phyloP scores from a whole-genome alignment of 2,888 invertebrate species.

The Plagodis pulveraria region DNA sequence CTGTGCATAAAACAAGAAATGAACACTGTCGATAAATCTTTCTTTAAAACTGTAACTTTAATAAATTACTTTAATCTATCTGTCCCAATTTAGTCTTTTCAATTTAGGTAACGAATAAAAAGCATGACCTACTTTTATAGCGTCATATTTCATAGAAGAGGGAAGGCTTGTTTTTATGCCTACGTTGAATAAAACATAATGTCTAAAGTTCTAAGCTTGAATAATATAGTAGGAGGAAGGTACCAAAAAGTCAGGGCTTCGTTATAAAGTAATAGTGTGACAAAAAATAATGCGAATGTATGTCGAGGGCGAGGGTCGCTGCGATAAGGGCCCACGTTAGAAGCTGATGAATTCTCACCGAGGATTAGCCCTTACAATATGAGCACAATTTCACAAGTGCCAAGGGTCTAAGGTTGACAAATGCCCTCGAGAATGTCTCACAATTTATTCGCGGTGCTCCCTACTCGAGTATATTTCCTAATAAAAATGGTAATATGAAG shows the following conservation, averaged over 20 bases:
- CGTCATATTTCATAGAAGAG: constrained; percentile 13
- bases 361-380: constrained; percentile 83
- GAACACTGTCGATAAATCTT: too few relatives aligned
- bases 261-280: constrained; percentile 43
- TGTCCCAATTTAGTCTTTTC: constrained; percentile 3
- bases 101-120: constrained; percentile 22
- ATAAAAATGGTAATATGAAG: constrained; percentile 77
- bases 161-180: background rate
- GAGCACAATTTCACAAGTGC: constrained; percentile 78
- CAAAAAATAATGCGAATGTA: constrained; percentile 66
- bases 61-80: constrained; percentile 10
- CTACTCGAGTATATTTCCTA: constrained; percentile 67
- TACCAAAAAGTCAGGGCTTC: constrained; percentile 24
- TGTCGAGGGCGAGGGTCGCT: constrained; percentile 58
- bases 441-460: constrained; percentile 65
- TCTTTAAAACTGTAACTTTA: constrained; percentile 7
- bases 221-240: constrained; percentile 11
- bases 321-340: constrained; percentile 68
- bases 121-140: constrained; percentile 1
- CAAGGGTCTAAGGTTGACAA: constrained; percentile 72
- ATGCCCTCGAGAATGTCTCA: constrained; percentile 63
- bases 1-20: too few relatives aligned
- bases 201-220: constrained; percentile 3
- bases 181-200: constrained; percentile 13
- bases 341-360: constrained; percentile 75